phyloP scores from a whole-genome alignment of 2,797 vertebrate genomes.

The Spondyliosoma cantharus region DNA sequence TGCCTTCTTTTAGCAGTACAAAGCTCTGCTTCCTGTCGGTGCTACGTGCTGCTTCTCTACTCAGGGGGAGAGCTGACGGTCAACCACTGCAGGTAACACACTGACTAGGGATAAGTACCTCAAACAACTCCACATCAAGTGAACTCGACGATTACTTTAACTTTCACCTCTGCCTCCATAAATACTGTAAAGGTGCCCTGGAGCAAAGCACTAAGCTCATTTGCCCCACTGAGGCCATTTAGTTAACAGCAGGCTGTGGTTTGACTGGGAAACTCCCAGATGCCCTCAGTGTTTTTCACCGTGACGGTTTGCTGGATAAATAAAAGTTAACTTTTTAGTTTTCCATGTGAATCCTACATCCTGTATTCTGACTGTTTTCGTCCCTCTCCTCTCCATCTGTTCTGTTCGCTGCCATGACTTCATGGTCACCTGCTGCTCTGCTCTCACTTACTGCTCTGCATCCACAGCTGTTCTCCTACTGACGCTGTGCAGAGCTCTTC shows the following conservation, averaged over 20 bases:
- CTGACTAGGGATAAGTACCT: too few relatives aligned
- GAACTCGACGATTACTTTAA: background rate
- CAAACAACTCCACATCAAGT: too few relatives aligned
- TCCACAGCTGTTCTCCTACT: constrained; percentile 69
- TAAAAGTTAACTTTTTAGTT: constrained; percentile 6
- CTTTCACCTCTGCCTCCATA: constrained; percentile 35
- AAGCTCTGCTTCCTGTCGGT: too few relatives aligned
- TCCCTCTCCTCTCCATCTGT: constrained; percentile 51
- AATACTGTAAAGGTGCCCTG: constrained; percentile 25
- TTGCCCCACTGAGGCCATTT: constrained; percentile 14
- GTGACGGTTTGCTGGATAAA: background rate
- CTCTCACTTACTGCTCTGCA: constrained; percentile 54
- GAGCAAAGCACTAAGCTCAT: constrained; percentile 36
- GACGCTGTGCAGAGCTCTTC: constrained; percentile 58
- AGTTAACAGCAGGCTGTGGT: constrained; percentile 16
- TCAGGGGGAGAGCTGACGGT: too few relatives aligned
- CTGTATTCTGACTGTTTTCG: background rate
- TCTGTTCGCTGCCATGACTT: constrained; percentile 45
- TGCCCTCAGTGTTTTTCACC: constrained; percentile 15
- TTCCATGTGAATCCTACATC: constrained; percentile 17
- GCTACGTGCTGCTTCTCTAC: too few relatives aligned
- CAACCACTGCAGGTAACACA: too few relatives aligned
- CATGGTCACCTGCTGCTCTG: constrained; percentile 72
- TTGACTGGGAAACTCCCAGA: constrained; percentile 25
- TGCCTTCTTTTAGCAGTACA: too few relatives aligned